phyloP scores from a whole-genome alignment of 2,888 invertebrate genomes.

The Acronicta psi region DNA sequence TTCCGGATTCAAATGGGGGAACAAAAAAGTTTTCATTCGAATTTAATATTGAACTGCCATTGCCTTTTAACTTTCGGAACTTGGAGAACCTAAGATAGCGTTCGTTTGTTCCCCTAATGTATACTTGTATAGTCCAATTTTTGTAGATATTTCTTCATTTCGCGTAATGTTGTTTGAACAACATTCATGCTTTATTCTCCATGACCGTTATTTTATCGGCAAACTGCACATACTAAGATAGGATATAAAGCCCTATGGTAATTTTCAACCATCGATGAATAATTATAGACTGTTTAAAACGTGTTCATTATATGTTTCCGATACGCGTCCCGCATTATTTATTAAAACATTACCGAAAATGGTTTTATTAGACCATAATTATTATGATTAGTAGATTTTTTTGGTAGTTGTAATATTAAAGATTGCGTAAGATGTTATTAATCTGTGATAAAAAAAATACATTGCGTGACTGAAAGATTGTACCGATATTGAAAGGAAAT shows the following conservation, averaged over 20 bases:
- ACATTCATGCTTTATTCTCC: not conserved
- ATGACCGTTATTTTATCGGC: conserved; percentile 28
- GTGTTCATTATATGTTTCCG: conserved; percentile 7
- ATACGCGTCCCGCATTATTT: not conserved
- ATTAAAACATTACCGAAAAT: not conserved
- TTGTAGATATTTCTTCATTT: no score
- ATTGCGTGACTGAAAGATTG: not conserved
- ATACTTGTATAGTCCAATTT: no score
- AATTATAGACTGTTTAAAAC: conserved; percentile 22
- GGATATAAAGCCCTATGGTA: conserved; percentile 15
- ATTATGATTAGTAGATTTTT: conserved; percentile 8
- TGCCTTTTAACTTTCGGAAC: conserved; percentile 1
- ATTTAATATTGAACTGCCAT: conserved; percentile 25
- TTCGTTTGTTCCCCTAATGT: no score
- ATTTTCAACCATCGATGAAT: conserved; percentile 15
- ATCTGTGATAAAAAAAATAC: not conserved
- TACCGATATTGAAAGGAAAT: no score
- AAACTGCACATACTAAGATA: not conserved
- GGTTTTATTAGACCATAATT: not conserved
- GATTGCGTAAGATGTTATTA: not conserved
- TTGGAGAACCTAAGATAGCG: no score
- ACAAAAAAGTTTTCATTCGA: conserved; percentile 31
- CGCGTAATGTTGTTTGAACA: no score
- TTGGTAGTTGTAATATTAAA: conserved; percentile 4
- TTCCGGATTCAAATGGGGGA: conserved; percentile 29